Conservation (phyloP, 1,140 invertebrate species). For the Dendroctonus ponderosae region DNA sequence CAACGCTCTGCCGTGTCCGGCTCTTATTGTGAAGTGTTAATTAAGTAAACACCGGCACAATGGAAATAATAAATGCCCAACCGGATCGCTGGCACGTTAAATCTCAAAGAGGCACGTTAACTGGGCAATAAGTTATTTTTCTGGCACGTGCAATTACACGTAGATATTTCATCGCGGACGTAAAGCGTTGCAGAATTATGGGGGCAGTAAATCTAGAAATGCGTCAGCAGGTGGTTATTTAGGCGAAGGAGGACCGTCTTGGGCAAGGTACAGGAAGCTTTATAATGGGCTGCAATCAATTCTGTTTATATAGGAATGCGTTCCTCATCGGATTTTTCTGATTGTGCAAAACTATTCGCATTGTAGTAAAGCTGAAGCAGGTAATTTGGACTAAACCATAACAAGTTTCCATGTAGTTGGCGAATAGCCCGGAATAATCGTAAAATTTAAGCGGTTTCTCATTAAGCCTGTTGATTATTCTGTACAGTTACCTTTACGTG, state of each 20-base stretch:
- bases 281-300: too few relatives aligned
- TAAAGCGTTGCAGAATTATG: conserved; percentile 13
- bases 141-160: conserved; percentile 16
- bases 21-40: neutral
- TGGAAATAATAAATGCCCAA: neutral
- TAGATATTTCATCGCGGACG: conserved; percentile 5
- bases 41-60: neutral
- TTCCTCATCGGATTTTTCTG: too few relatives aligned
- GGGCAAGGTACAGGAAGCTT: too few relatives aligned
- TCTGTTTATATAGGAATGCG: too few relatives aligned
- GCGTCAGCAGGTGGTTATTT: conserved; percentile 23
- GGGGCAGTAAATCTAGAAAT: conserved; percentile 16
- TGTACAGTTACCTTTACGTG: conserved; percentile 1
- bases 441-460: conserved; percentile 1
- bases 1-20: too few relatives aligned
- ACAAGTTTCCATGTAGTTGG: too few relatives aligned
- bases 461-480: conserved; percentile 1
- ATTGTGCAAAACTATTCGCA: too few relatives aligned
- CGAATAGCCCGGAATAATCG: neutral
- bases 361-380: too few relatives aligned
- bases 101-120: conserved; percentile 2
- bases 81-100: conserved; percentile 2
- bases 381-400: too few relatives aligned
- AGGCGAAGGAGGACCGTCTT: neutral
- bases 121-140: conserved; percentile 20